Evolutionary conservation across 2,888 invertebrate species (phyloP).

Genomic region (Phengaris arion): DNA sequence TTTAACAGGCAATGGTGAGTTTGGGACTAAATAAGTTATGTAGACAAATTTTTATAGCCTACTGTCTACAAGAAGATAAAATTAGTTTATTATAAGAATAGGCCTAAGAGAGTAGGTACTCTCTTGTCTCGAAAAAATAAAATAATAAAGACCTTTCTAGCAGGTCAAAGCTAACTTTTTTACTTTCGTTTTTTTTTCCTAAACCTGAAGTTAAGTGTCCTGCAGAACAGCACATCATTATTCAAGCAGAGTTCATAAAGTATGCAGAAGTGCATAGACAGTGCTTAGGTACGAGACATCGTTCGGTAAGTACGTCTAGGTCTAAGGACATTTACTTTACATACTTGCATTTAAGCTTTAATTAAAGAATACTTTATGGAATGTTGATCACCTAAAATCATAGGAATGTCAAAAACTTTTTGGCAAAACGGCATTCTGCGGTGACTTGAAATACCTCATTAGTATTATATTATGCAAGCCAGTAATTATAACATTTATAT

Average conservation of each 20-base stretch:
- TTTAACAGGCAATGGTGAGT: too few species aligned
- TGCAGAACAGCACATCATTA: background rate
- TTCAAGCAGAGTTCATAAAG: background rate
- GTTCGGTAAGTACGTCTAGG: background rate
- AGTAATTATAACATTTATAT: slow-evolving; percentile 12
- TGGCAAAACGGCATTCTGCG: slow-evolving; percentile 28
- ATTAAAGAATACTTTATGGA: slow-evolving; percentile 17
- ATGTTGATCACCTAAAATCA: slow-evolving; percentile 30
- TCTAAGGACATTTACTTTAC: slow-evolving; percentile 5
- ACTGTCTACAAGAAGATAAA: too few species aligned
- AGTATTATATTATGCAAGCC: background rate
- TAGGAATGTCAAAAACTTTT: slow-evolving; percentile 25
- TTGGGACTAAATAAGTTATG: too few species aligned
- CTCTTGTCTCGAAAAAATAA: too few species aligned
- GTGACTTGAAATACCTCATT: slow-evolving; percentile 7
- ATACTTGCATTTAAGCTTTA: slow-evolving; percentile 12
- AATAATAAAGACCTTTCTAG: background rate
- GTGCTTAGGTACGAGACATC: background rate
- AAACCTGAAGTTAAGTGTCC: slow-evolving; percentile 3
- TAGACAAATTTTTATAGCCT: too few species aligned
- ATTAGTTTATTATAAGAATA: too few species aligned
- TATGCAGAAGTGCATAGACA: background rate
- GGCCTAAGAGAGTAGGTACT: too few species aligned
- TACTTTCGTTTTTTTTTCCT: background rate
- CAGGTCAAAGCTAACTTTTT: background rate